Evolutionary conservation across 2,113 vertebrate genomes (phyloP).

Genomic region (Nothobranchius kuhntae): DNA sequence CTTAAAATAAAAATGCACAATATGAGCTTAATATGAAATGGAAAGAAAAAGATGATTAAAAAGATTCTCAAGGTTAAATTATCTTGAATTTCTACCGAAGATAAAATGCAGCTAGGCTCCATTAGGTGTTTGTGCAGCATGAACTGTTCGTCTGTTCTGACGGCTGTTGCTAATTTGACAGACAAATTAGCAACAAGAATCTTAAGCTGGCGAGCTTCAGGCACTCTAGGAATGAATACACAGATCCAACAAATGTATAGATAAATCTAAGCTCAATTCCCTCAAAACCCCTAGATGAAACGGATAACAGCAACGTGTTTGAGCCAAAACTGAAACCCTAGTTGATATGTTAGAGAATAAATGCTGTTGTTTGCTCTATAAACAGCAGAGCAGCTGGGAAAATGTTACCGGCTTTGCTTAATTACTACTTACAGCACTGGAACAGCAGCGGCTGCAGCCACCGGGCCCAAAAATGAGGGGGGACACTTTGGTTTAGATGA

Average conservation of each 20-base stretch:
- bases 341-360: neutral
- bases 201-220: neutral
- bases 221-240: neutral
- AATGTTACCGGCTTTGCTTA: conserved; percentile 32
- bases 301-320: neutral
- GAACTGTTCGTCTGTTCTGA: neutral
- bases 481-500: conserved; percentile 23
- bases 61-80: too few relatives aligned
- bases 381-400: conserved; percentile 28
- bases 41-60: too few relatives aligned
- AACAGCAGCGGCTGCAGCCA: conserved; percentile 15
- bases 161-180: conserved; percentile 2
- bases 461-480: conserved; percentile 34
- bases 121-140: neutral
- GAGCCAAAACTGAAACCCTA: conserved; percentile 6
- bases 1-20: too few relatives aligned
- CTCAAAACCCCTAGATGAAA: neutral
- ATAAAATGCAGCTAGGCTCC: neutral
- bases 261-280: neutral
- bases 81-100: too few relatives aligned
- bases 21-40: too few relatives aligned
- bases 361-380: conserved; percentile 5
- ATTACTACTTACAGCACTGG: conserved; percentile 36
- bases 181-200: neutral
- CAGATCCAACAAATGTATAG: neutral